Base-by-base conservation (phyloP, 2,113 vertebrate species). In the Coturnix japonica region DNA sequence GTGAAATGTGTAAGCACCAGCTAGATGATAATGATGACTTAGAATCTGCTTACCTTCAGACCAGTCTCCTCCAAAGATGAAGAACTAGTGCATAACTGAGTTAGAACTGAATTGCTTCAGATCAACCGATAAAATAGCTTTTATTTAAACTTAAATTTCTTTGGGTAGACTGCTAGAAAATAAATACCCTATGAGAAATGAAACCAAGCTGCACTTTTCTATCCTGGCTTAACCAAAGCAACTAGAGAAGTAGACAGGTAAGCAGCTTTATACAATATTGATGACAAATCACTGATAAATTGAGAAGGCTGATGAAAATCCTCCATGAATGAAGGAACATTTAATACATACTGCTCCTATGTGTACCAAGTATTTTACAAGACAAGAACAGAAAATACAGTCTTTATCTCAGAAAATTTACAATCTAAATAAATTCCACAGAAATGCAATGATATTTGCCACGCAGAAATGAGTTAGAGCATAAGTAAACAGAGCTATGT, bases 21-120 rank as follows among this genome's bases (percentile, higher is more conserved):
- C 8, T 71, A 70, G 46, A 69, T 0, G 4, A 66, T 51, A 69
- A 11, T 0, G 0, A 59, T 3, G 43, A 30, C 8, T 59, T 13
- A 80, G 31, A 66, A 59, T 59, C 37, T 66, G 66, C 43, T 77
- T 25, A 28, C 11, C n/a, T 77, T 39, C 56, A 64, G 14, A 69
- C 7, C 17, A 72, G 18, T 25, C 9, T 46, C 7, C 21, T 79
- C 31, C 25, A 30, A 81, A 81, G 43, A 47, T 11, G 49, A 85
- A 37, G 49, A 93, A 46, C 33, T 57, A 35, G 35, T 51, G 18
- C 5, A n/a, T 21, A 13, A 54, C 16, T 41, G 20, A 46, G 44
- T 59, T 80, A 64, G 41, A 83, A 59, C 1, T 6, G 14, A 94
- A 30, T 63, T 74, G 59, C 18, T 28, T 30, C 18, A 80, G 81